Conservation (phyloP, 30 jellyfish, hydroid and myxozoan genomes). For the Aurelia coerulea region DNA sequence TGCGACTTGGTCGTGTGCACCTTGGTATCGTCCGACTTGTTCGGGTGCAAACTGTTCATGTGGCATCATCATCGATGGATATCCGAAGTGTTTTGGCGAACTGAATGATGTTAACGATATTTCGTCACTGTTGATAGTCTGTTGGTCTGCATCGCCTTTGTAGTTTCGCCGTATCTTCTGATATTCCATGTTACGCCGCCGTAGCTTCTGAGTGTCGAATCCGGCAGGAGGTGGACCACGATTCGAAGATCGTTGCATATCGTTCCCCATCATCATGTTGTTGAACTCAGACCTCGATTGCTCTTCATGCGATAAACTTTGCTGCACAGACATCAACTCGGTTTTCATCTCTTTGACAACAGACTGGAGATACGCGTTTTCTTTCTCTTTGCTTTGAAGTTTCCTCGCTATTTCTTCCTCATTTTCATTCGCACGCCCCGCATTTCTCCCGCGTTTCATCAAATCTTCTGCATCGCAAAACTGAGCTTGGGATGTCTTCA, state of each 20-base stretch:
- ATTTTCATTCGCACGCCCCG: background rate
- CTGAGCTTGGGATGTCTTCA: slow-evolving; percentile 74
- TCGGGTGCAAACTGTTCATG: slow-evolving; percentile 64
- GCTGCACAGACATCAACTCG: slow-evolving; percentile 82
- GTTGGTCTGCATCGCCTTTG: slow-evolving; percentile 50
- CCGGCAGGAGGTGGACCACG: slow-evolving; percentile 14
- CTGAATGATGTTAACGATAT: slow-evolving; percentile 21
- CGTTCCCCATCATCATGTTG: slow-evolving; percentile 42
- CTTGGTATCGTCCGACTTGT: background rate
- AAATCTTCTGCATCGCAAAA: slow-evolving; percentile 61
- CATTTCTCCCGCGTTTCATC: background rate
- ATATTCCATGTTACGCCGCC: slow-evolving; percentile 49
- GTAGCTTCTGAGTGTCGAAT: slow-evolving; percentile 36
- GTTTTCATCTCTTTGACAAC: slow-evolving; percentile 84
- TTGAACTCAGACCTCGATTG: slow-evolving; percentile 43
- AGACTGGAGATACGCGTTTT: slow-evolving; percentile 70
- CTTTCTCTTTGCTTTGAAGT: slow-evolving; percentile 77
- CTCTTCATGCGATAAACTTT: slow-evolving; percentile 52
- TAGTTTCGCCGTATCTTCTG: slow-evolving; percentile 48
- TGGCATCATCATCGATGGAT: slow-evolving; percentile 22
- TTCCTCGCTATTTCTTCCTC: slow-evolving; percentile 27
- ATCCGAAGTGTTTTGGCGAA: slow-evolving; percentile 58
- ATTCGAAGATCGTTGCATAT: background rate
- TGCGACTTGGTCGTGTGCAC: no score
- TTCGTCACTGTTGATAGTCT: slow-evolving; percentile 40